phyloP scores from a whole-genome alignment of 1,140 invertebrate genomes.

The Eumaeus atala region DNA sequence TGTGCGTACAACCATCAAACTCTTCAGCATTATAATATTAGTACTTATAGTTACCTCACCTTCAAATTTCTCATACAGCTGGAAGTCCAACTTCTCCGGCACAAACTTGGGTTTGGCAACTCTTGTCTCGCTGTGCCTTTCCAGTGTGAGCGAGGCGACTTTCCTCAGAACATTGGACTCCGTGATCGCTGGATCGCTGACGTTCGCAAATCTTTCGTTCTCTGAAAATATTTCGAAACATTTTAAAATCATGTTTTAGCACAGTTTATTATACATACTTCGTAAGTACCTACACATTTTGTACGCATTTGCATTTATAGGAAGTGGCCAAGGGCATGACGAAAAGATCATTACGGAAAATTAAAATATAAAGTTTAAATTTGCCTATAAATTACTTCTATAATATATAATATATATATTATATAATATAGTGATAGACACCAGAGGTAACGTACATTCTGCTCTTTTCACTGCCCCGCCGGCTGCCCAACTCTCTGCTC shows the following conservation, averaged over 20 bases:
- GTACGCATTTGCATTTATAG: slow-evolving; percentile 3
- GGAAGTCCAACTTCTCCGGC: slow-evolving; percentile 88
- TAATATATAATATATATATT: too few relatives aligned
- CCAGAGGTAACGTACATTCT: too few relatives aligned
- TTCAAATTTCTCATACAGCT: slow-evolving; percentile 91
- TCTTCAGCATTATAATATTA: not conserved
- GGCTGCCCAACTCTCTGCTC: too few relatives aligned
- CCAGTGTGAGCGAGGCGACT: slow-evolving; percentile 87
- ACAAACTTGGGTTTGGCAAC: slow-evolving; percentile 83
- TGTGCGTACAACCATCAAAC: too few relatives aligned
- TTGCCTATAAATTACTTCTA: too few relatives aligned
- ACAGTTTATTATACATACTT: not conserved
- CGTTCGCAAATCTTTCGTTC: slow-evolving; percentile 53
- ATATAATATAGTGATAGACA: too few relatives aligned
- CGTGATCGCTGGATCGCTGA: slow-evolving; percentile 48
- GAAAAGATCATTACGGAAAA: too few relatives aligned
- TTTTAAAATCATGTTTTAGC: not conserved
- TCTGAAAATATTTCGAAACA: slow-evolving; percentile 28
- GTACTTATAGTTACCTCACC: slow-evolving; percentile 75
- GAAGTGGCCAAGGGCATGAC: too few relatives aligned
- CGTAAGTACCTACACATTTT: not conserved
- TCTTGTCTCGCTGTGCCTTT: slow-evolving; percentile 77
- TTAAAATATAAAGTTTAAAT: too few relatives aligned
- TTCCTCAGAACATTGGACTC: slow-evolving; percentile 85
- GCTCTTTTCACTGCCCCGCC: too few relatives aligned